Evolutionary conservation across 1,140 invertebrate species (phyloP).

Genomic region (Drosophila serrata): DNA sequence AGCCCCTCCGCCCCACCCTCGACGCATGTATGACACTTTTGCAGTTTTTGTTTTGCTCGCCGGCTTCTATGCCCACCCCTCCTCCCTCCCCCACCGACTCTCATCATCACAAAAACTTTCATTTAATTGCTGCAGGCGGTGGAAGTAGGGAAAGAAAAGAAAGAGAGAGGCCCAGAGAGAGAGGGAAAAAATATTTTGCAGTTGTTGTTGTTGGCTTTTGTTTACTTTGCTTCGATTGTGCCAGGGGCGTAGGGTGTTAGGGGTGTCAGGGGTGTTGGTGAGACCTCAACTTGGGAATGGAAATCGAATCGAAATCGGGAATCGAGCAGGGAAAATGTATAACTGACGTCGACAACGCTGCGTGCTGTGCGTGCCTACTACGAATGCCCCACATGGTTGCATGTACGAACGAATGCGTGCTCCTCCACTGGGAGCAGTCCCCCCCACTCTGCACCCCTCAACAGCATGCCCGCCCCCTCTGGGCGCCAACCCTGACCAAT

Average conservation of each 20-base stretch:
- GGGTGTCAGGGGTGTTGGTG: neutral
- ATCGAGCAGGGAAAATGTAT: slow-evolving; percentile 23
- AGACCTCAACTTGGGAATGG: slow-evolving; percentile 46
- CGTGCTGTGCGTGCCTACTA: slow-evolving; percentile 73
- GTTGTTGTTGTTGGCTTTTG: slow-evolving; percentile 74
- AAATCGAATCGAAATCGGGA: slow-evolving; percentile 47
- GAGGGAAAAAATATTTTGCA: slow-evolving; percentile 21
- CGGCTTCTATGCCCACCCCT: slow-evolving; percentile 58
- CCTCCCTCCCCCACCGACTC: neutral
- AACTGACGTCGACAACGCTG: slow-evolving; percentile 53
- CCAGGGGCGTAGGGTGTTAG: slow-evolving; percentile 23
- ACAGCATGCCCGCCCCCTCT: neutral
- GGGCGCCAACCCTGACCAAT: slow-evolving; percentile 22
- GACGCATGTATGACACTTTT: slow-evolving; percentile 78
- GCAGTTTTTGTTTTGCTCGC: slow-evolving; percentile 82
- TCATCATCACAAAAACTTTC: slow-evolving; percentile 77
- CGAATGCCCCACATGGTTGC: slow-evolving; percentile 50
- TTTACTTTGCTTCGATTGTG: slow-evolving; percentile 80
- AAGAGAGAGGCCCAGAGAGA: slow-evolving; percentile 6
- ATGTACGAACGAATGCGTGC: slow-evolving; percentile 47
- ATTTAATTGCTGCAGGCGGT: slow-evolving; percentile 74
- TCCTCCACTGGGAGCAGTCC: slow-evolving; percentile 11
- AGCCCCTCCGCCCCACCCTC: neutral
- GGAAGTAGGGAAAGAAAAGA: slow-evolving; percentile 56
- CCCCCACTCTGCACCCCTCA: neutral